Evolutionary conservation across 2,797 vertebrate genomes (phyloP).

Genomic region (Ceyx erithaca): DNA sequence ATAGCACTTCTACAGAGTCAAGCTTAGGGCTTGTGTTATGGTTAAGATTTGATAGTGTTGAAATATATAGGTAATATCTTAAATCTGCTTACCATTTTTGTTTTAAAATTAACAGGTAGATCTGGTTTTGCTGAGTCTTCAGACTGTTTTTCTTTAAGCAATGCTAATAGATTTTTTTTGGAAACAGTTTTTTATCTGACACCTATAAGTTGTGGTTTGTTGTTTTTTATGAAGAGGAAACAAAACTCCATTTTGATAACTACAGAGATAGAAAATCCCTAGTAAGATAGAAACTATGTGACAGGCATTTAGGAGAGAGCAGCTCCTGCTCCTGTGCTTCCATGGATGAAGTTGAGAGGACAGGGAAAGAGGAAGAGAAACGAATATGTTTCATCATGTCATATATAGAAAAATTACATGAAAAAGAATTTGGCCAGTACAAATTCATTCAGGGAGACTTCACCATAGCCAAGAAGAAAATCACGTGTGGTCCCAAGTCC

Average conservation of each 20-base stretch:
- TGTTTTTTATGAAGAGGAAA: neutral
- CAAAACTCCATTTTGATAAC: neutral
- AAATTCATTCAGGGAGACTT: neutral
- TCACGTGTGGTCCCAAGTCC: neutral
- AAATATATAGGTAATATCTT: neutral
- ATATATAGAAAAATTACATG: neutral
- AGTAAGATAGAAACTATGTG: neutral
- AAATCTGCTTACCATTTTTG: neutral
- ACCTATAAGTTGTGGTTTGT: accelerated
- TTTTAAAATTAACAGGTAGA: neutral
- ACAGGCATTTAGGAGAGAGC: neutral
- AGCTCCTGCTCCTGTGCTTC: neutral
- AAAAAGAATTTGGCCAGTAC: neutral
- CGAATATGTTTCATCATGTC: neutral
- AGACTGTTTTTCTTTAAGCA: neutral
- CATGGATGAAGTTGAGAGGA: neutral
- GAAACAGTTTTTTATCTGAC: neutral
- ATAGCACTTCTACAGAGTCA: neutral
- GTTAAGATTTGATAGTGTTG: neutral
- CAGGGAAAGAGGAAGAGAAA: neutral
- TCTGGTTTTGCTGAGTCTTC: neutral
- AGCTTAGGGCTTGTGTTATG: neutral
- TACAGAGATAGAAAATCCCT: neutral
- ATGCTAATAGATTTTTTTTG: neutral
- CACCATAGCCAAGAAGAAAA: neutral